Evolutionary conservation across 2,888 invertebrate genomes (phyloP), one percentile per base, ranked within the genome.

Genomic region (Electrophaes corylata): DNA sequence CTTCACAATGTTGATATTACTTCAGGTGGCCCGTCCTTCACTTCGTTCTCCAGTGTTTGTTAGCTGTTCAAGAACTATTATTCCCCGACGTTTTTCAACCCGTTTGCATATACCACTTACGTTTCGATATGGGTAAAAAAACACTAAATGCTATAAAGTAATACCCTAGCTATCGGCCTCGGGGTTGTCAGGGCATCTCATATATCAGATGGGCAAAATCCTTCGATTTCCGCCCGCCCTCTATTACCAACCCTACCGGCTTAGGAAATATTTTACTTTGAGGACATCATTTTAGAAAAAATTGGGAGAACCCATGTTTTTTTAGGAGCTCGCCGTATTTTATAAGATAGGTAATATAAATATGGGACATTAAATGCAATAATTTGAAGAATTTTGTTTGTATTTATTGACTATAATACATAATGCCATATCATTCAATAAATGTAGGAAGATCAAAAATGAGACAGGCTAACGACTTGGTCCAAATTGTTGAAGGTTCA

Each of bases 141-240:
- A 16, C 16, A 37, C 16, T 37, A 37, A 37, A 37, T 37, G 37
- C 37, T 37, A 8, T 37, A 16, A n/a, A 6, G 10, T 29, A 29
- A 29, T 29, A 29, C 10, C 56, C 39, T 47, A 47, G 29, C 46
- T 47, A 35, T 39, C 33, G 14, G 44, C 51, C 57, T 45, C 52
- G 20, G 41, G 56, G 45, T 57, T 29, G 60, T 33, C 46, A 44
- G 52, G 57, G 49, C 51, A 48, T 62, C 40, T 40, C 64, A 50
- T 60, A 63, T 63, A 62, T 67, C 63, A 67, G 52, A 57, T 57
- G 55, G 52, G 57, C 40, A 50, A 52, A 57, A 59, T 46, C 60
- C 49, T 64, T 61, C 68, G 66, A 68, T 68, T 68, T 68, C 68
- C 65, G 61, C 41, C 40, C 48, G 54, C 57, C 60, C 60, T 54